Conservation (phyloP, 2,888 invertebrate species). For the Noctua fimbriata region DNA sequence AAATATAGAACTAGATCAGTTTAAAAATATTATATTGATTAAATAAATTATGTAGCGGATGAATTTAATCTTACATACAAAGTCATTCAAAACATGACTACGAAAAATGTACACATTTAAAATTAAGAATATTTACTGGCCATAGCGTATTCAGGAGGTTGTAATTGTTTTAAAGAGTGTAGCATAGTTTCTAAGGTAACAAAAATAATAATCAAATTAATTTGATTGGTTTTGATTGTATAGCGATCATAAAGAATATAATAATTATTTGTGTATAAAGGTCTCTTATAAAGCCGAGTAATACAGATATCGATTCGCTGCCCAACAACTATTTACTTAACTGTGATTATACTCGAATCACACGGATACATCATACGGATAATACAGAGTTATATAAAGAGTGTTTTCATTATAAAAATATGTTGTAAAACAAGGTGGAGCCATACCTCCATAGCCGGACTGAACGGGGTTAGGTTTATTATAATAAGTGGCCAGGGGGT, state of each 20-base stretch:
- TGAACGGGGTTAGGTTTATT: constrained; percentile 15
- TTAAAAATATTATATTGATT: neutral
- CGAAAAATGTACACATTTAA: neutral
- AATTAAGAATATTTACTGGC: neutral
- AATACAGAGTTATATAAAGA: constrained; percentile 76
- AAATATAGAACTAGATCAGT: neutral
- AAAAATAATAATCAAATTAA: neutral
- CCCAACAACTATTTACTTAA: constrained; percentile 43
- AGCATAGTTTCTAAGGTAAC: neutral
- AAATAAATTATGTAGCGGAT: neutral
- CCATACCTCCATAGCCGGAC: constrained; percentile 7
- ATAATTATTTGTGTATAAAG: no score
- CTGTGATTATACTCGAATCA: constrained; percentile 49
- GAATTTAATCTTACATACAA: neutral
- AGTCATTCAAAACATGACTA: neutral
- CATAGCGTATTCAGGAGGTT: neutral
- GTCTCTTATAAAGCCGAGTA: constrained; percentile 31
- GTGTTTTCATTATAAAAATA: constrained; percentile 65
- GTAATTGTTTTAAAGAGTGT: neutral
- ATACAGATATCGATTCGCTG: constrained; percentile 37
- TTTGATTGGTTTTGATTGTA: constrained; percentile 8
- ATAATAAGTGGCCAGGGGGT: constrained; percentile 54
- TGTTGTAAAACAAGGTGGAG: constrained; percentile 11
- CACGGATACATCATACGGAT: no score
- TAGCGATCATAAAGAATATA: no score